Evolutionary conservation across 2,888 invertebrate genomes (phyloP), one percentile per base, ranked within the genome.

Genomic region (Caenorhabditis macrosperma): DNA sequence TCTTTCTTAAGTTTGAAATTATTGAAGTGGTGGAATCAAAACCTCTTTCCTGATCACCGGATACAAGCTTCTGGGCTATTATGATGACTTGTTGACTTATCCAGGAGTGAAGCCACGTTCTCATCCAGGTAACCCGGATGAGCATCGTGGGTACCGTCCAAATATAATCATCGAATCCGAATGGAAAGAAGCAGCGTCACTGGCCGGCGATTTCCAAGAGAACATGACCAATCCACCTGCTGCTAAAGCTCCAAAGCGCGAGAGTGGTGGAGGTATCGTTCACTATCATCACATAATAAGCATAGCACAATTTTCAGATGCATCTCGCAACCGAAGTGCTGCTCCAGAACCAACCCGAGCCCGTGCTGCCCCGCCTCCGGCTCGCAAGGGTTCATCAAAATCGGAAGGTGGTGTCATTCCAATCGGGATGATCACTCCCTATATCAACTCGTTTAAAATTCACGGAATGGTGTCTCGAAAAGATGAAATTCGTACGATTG

Each of bases 401-500:
- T 26, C 48, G 2, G 74, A 68, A 7, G 17, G 41, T 12, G 64
- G 66, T 4, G 38, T 81, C 7, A 82, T 82, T 2, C 84, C 85
- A 9, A 85, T 84, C 30, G 68, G 69, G 0, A 64, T 67, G 63
- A 63, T 86, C 35, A 84, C 82, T 2, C 84, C 85, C 9, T 86
- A 82, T 41, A 54, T 81, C 15, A 61, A 48, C 33, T 75, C 72
- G 22, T 71, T 81, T 77, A 75, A 85, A 38, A 85, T 89, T 52
- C 79, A 83, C 48, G 89, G 89, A 44, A 48, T 82, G 22, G 84
- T 82, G n/a, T 69, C 85, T 2, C 54, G 59, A 38, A 87, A 85
- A 20, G 87, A 89, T 24, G 78, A 78, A 6, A 74, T 86, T 12
- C 71, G 78, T n/a, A 77, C 66, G 6, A 64, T 86, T 46, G 69